phyloP scores from a whole-genome alignment of 2,797 vertebrate genomes.

The Enteromius trimaculatus region DNA sequence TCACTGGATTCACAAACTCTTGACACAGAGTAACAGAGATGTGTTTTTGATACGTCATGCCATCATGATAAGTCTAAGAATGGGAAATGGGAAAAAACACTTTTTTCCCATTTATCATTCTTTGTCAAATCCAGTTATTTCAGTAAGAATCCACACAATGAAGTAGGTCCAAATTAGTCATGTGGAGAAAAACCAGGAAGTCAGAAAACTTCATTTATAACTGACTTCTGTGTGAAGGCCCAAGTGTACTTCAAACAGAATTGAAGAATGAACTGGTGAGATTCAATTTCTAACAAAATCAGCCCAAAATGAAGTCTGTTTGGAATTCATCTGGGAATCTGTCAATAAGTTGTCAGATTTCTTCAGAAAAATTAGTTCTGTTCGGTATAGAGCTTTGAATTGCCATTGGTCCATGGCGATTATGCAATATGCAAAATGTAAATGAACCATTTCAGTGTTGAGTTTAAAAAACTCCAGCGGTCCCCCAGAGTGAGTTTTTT shows the following conservation, averaged over 20 bases:
- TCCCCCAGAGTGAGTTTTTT: too few relatives aligned
- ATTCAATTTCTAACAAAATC: neutral
- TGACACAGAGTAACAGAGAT: neutral
- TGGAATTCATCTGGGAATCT: neutral
- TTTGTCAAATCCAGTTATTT: neutral
- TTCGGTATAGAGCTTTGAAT: neutral
- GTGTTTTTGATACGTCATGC: neutral
- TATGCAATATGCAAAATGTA: neutral
- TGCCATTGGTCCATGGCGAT: neutral
- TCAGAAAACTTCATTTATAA: neutral
- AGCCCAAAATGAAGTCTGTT: neutral
- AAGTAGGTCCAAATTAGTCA: neutral
- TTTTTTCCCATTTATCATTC: too few relatives aligned
- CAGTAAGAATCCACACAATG: neutral
- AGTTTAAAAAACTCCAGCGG: too few relatives aligned
- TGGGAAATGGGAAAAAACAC: too few relatives aligned
- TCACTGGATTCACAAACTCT: neutral
- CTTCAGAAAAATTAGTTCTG: neutral
- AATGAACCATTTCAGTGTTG: too few relatives aligned
- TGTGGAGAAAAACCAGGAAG: too few relatives aligned
- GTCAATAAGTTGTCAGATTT: neutral
- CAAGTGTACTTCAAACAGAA: neutral
- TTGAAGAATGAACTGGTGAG: neutral
- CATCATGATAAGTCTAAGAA: neutral
- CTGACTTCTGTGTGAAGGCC: neutral